A percentile compares a stretch with the other conserved stretches of the same genome.
Conservation (phyloP, 2,888 invertebrate species). For the Apomyelois bistriatella region DNA sequence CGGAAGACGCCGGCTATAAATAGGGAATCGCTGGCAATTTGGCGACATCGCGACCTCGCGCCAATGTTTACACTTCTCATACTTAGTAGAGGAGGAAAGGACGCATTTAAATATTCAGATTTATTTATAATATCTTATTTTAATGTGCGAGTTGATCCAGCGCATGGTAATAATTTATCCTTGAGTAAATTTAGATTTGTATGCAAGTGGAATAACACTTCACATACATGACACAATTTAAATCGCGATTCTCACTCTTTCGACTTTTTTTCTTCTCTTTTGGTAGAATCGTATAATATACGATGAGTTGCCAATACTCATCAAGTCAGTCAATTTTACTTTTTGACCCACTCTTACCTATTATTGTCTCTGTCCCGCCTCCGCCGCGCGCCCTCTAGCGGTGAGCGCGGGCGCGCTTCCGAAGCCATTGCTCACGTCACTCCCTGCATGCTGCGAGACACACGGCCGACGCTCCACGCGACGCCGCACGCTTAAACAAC, state of each 20-base stretch:
- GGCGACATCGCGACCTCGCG: conserved; percentile 68
- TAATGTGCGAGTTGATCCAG: conserved; percentile 18
- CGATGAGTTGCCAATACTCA: too few species aligned
- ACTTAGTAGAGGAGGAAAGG: conserved; percentile 41
- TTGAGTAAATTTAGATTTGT: not conserved
- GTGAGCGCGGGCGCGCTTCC: conserved; percentile 62
- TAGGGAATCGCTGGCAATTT: conserved; percentile 67
- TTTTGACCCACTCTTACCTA: not conserved
- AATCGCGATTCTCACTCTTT: too few species aligned
- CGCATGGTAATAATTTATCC: not conserved
- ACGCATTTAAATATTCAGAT: conserved; percentile 14
- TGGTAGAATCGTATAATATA: too few species aligned
- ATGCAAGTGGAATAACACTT: not conserved
- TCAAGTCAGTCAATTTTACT: too few species aligned
- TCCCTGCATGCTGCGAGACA: conserved; percentile 57
- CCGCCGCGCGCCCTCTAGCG: conserved; percentile 71
- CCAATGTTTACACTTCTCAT: conserved; percentile 66
- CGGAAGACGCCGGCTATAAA: conserved; percentile 72
- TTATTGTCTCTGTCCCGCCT: conserved; percentile 53
- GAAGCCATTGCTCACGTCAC: conserved; percentile 69
- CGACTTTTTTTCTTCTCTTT: too few species aligned
- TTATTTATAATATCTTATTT: conserved; percentile 19
- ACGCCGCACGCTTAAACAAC: too few species aligned
- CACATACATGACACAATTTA: too few species aligned
- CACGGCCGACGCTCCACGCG: too few species aligned